Evolutionary conservation across 2,797 vertebrate species (phyloP).

Genomic region (Leuciscus waleckii): DNA sequence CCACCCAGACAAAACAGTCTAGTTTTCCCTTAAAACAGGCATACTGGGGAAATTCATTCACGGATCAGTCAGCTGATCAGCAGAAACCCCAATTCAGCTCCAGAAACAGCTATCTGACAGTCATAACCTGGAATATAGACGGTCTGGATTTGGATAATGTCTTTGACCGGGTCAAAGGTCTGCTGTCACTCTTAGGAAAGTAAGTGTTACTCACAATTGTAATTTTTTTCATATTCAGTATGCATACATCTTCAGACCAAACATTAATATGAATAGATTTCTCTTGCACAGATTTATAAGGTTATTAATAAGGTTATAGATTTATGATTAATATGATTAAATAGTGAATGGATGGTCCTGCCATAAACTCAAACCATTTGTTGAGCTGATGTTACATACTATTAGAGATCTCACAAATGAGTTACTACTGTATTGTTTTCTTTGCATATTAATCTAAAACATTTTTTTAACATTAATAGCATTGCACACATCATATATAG

Average conservation of each 20-base stretch:
- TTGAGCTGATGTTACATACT: background rate
- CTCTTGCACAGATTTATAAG: background rate
- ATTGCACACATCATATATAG: background rate
- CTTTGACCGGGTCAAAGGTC: constrained; percentile 35
- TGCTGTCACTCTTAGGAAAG: constrained; percentile 59
- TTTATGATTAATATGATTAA: too few relatives aligned
- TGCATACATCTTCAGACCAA: background rate
- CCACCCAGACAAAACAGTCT: constrained; percentile 45
- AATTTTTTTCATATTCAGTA: background rate
- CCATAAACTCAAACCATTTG: background rate
- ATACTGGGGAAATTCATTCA: constrained; percentile 40
- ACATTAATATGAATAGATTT: background rate
- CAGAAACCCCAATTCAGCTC: background rate
- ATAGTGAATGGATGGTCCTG: background rate
- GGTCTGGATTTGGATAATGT: constrained; percentile 58
- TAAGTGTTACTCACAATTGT: constrained; percentile 39
- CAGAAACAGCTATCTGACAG: constrained; percentile 42
- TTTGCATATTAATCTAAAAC: background rate
- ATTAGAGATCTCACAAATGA: background rate
- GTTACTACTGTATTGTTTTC: background rate
- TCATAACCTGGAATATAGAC: constrained; percentile 66
- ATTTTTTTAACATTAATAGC: background rate
- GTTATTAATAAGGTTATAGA: too few relatives aligned
- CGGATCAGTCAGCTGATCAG: constrained; percentile 9
- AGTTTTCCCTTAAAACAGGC: constrained; percentile 25